Conservation (phyloP, 1,140 invertebrate species). For the Heliconius himera region DNA sequence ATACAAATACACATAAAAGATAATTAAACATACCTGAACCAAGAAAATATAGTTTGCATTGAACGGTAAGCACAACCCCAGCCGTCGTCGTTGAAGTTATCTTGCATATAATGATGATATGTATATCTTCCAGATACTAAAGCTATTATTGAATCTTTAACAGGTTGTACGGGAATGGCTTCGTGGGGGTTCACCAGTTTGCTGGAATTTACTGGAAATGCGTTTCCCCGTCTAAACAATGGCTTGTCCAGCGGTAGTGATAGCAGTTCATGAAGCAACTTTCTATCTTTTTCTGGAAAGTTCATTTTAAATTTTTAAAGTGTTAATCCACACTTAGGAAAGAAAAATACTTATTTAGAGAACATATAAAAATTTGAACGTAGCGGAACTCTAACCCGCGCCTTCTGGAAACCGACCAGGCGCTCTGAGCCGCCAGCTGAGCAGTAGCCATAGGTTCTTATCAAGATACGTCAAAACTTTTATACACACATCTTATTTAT, state of each 20-base stretch:
- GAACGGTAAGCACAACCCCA: constrained; percentile 99
- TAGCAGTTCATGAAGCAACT: constrained; percentile 86
- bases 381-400: no score
- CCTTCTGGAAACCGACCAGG: no score
- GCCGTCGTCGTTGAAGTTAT: constrained; percentile 96
- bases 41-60: constrained; percentile 97
- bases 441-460: no score
- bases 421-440: no score
- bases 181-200: constrained; percentile 89
- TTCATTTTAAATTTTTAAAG: neutral
- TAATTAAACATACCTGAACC: constrained; percentile 87
- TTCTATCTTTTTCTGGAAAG: constrained; percentile 83
- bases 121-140: constrained; percentile 93
- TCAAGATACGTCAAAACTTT: no score
- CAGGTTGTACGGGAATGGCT: constrained; percentile 45
- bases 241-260: constrained; percentile 86
- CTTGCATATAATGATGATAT: constrained; percentile 99
- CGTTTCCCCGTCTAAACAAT: constrained; percentile 87
- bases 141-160: constrained; percentile 67
- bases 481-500: no score
- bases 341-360: no score
- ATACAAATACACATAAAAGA: no score
- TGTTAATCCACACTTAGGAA: no score
- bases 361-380: no score
- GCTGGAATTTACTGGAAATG: constrained; percentile 82